A percentile compares a stretch with the other conserved stretches of the same genome.
These are phyloP conservation scores for Coleophora flavipennella DNA, from an alignment of 2,888 invertebrate genomes.

Conservation along the genomic window DNA sequence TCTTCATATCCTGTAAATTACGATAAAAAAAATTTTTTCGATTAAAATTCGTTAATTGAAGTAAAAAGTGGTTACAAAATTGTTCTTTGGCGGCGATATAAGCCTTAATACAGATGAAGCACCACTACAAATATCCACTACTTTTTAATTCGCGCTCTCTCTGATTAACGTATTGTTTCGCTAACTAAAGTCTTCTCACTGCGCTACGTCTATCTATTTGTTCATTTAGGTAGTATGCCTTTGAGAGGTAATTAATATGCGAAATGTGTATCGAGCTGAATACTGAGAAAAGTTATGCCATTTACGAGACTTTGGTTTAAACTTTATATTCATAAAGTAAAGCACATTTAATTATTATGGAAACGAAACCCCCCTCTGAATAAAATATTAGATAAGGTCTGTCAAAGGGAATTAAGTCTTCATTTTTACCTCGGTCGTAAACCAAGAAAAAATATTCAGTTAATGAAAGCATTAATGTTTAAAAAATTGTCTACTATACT, in stretches of 20 bases:
- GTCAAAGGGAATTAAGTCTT: slow-evolving; percentile 61
- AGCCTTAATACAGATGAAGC: no score
- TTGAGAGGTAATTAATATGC: slow-evolving; percentile 54
- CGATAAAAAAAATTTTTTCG: no score
- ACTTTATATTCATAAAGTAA: slow-evolving; percentile 70
- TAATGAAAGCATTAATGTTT: slow-evolving; percentile 23
- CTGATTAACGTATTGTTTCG: slow-evolving; percentile 7
- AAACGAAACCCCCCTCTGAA: slow-evolving; percentile 68
- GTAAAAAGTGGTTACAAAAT: no score
- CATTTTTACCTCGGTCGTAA: slow-evolving; percentile 30
- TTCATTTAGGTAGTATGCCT: slow-evolving; percentile 26
- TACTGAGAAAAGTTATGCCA: slow-evolving; percentile 59
- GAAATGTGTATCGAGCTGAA: slow-evolving; percentile 57
- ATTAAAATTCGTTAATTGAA: no score
- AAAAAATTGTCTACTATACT: background rate
- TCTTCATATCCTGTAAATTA: no score
- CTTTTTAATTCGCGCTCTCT: slow-evolving; percentile 2
- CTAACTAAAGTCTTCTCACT: no score
- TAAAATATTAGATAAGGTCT: slow-evolving; percentile 60
- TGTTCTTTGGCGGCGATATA: no score
- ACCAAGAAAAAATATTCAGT: slow-evolving; percentile 28
- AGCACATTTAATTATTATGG: slow-evolving; percentile 70
- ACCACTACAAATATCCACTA: no score
- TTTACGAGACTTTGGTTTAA: slow-evolving; percentile 60
- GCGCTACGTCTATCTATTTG: slow-evolving; percentile 15